These are phyloP conservation scores for Drepana falcataria DNA, from an alignment of 2,888 invertebrate species.

Conservation along the genomic window DNA sequence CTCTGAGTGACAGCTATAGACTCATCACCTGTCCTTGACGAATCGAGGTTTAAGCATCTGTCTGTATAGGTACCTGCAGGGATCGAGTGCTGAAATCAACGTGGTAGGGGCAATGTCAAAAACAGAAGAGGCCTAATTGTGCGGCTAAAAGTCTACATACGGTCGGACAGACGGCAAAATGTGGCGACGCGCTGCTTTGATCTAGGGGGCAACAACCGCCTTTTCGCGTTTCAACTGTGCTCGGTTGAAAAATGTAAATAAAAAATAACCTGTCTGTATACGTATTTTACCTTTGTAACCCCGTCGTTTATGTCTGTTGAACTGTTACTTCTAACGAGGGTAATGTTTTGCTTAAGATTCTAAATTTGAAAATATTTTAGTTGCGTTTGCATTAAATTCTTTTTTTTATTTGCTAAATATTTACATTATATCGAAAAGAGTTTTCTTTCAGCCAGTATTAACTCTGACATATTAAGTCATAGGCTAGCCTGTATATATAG, in stretches of 20 bases:
- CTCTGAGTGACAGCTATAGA: too few relatives aligned
- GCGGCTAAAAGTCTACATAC: conserved; percentile 49
- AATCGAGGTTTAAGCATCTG: too few relatives aligned
- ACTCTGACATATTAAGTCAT: too few relatives aligned
- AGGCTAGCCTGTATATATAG: too few relatives aligned
- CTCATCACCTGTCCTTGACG: too few relatives aligned
- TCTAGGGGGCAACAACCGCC: conserved; percentile 31
- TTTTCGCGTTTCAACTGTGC: conserved; percentile 16
- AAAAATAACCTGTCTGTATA: conserved; percentile 1
- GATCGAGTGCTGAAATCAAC: not conserved
- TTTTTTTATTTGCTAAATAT: too few relatives aligned
- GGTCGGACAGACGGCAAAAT: conserved; percentile 31
- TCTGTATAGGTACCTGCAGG: too few relatives aligned
- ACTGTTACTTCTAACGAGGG: not conserved
- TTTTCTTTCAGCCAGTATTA: too few relatives aligned
- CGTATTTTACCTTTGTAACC: not conserved
- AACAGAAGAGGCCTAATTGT: conserved; percentile 62
- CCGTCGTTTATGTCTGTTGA: not conserved
- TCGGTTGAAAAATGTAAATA: conserved; percentile 5
- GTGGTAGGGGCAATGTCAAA: conserved; percentile 51
- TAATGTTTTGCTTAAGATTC: not conserved
- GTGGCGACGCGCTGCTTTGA: conserved; percentile 40
- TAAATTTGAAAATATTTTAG: not conserved
- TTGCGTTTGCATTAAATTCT: too few relatives aligned
- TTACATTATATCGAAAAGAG: too few relatives aligned